Percentiles rank a stretch among this genome's conserved stretches.
These are phyloP conservation scores for Crenichthys baileyi DNA, from an alignment of 2,797 vertebrate species.

Conservation along the genomic window DNA sequence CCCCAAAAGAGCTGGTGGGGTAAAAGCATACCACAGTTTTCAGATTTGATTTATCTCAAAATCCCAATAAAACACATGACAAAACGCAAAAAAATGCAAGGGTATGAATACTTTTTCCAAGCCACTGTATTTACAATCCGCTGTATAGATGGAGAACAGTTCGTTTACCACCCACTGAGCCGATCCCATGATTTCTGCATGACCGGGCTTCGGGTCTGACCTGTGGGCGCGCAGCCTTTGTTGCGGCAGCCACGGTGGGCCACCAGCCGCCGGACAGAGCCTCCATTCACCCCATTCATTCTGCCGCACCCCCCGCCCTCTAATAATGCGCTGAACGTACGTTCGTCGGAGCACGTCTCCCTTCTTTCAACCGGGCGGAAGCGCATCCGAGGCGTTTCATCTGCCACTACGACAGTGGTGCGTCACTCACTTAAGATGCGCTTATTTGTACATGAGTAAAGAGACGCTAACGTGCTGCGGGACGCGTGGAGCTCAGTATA, in stretches of 20 bases:
- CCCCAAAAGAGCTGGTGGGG: background rate
- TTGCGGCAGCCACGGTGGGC: slow-evolving; percentile 57
- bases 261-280: slow-evolving; percentile 59
- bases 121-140: background rate
- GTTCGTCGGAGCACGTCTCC: slow-evolving; percentile 27
- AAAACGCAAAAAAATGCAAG: background rate
- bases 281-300: slow-evolving; percentile 56
- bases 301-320: background rate
- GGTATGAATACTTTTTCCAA: background rate
- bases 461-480: slow-evolving; percentile 7
- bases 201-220: slow-evolving; percentile 72
- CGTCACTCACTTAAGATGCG: slow-evolving; percentile 10
- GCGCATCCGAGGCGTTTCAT: slow-evolving; percentile 3
- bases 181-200: slow-evolving; percentile 76
- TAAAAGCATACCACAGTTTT: background rate
- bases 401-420: slow-evolving; percentile 13
- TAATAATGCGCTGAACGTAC: slow-evolving; percentile 4
- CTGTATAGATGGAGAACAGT: background rate
- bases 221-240: slow-evolving; percentile 57
- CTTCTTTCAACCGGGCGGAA: slow-evolving; percentile 15
- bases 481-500: slow-evolving; percentile 30
- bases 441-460: slow-evolving; percentile 25
- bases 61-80: background rate
- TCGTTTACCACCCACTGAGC: slow-evolving; percentile 75
- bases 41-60: background rate